Percentiles rank a stretch among this genome's conserved stretches.
phyloP scores from a whole-genome alignment of 1,140 invertebrate species.

The Andricus grossulariae region DNA sequence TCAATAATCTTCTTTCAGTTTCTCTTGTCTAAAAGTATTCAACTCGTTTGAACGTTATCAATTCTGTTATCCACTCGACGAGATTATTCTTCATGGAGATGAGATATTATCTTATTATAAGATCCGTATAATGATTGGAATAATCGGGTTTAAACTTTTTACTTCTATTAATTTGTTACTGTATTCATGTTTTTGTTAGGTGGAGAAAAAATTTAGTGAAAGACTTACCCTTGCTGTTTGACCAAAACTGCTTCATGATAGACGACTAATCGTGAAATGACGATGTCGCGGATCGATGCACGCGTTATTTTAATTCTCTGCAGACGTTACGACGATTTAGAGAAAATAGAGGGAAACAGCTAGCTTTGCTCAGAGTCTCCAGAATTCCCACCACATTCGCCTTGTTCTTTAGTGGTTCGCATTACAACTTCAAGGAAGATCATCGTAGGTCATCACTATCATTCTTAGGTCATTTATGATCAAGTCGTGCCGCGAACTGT shows the following conservation, averaged over 20 bases:
- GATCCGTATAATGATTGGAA: too few species aligned
- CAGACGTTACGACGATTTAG: slow-evolving; percentile 28
- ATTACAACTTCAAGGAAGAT: slow-evolving; percentile 36
- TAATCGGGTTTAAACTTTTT: too few species aligned
- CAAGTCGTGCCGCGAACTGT: background rate
- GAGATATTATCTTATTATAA: too few species aligned
- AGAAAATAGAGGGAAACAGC: slow-evolving; percentile 38
- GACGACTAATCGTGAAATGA: slow-evolving; percentile 41
- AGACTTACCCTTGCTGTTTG: slow-evolving; percentile 38
- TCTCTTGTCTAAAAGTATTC: too few species aligned
- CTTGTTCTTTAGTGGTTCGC: background rate
- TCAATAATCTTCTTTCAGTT: too few species aligned
- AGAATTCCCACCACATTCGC: slow-evolving; percentile 35
- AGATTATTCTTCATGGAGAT: too few species aligned
- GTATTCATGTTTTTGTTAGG: background rate
- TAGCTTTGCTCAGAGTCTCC: background rate
- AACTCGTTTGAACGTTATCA: too few species aligned
- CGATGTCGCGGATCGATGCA: background rate
- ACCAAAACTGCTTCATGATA: slow-evolving; percentile 49
- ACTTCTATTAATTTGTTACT: background rate
- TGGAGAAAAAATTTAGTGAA: background rate
- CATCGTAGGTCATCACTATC: slow-evolving; percentile 35
- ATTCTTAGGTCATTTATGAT: slow-evolving; percentile 40
- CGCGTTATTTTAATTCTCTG: slow-evolving; percentile 32
- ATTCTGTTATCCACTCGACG: too few species aligned